These are phyloP conservation scores for Cottus gobio DNA, from an alignment of 2,113 vertebrate species.

Conservation along the genomic window DNA sequence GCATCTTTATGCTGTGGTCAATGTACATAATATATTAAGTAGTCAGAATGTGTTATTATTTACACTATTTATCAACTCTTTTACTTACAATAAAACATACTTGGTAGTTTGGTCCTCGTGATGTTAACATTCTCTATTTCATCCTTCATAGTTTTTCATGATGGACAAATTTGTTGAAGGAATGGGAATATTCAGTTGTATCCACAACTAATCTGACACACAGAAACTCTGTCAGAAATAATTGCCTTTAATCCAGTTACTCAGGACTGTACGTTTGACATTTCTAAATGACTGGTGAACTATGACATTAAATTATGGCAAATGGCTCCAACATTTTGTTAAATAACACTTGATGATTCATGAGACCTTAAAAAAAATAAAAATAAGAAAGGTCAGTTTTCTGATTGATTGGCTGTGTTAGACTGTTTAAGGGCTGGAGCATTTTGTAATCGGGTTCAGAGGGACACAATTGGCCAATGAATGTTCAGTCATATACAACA, in stretches of 20 bases:
- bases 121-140: background rate
- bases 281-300: slow-evolving; percentile 76
- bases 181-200: slow-evolving; percentile 17
- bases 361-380: slow-evolving; percentile 73
- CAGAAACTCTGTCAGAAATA: slow-evolving; percentile 69
- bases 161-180: slow-evolving; percentile 12
- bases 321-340: slow-evolving; percentile 53
- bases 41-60: background rate
- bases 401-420: slow-evolving; percentile 10
- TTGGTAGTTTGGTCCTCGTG: background rate
- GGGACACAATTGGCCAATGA: background rate
- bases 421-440: background rate
- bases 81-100: background rate
- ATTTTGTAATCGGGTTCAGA: background rate
- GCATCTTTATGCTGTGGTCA: background rate
- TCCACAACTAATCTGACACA: slow-evolving; percentile 55
- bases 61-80: background rate
- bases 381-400: slow-evolving; percentile 42
- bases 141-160: background rate
- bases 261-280: slow-evolving; percentile 68
- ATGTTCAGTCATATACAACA: background rate
- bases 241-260: slow-evolving; percentile 76
- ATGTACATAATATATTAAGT: background rate
- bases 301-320: slow-evolving; percentile 73
- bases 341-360: slow-evolving; percentile 60